A percentile compares a stretch with the other conserved stretches of the same genome.
Conservation (phyloP, 2,888 invertebrate species). For the Drosophila neoperkinsi region DNA sequence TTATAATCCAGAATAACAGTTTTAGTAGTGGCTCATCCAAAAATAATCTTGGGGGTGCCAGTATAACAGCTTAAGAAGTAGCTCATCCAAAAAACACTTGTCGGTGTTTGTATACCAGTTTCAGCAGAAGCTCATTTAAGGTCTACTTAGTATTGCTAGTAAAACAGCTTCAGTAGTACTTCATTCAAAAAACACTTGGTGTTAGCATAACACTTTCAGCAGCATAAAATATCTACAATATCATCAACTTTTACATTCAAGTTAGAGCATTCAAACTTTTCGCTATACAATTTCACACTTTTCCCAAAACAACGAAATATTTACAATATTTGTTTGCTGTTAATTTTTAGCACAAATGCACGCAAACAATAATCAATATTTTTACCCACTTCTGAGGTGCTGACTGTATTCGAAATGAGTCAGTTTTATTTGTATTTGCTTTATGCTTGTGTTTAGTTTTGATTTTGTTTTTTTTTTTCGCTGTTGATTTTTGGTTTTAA, state of each 20-base stretch:
- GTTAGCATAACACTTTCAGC: too few relatives aligned
- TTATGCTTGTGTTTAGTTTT: constrained; percentile 22
- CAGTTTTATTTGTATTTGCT: constrained; percentile 34
- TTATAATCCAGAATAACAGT: constrained; percentile 19
- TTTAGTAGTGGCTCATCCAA: not conserved
- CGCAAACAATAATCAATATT: constrained; percentile 13
- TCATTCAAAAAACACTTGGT: not conserved
- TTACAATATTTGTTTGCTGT: constrained; percentile 36
- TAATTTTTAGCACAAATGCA: constrained; percentile 48
- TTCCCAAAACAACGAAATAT: not conserved
- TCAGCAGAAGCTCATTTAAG: not conserved
- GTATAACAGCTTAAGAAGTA: not conserved
- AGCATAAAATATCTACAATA: not conserved
- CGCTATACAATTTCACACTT: constrained; percentile 12
- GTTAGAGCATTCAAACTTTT: not conserved
- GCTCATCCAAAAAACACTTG: not conserved
- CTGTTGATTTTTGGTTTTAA: constrained; percentile 34
- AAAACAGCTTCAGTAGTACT: too few relatives aligned
- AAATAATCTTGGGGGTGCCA: not conserved
- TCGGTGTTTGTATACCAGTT: too few relatives aligned
- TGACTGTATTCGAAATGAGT: constrained; percentile 23
- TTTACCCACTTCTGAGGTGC: not conserved
- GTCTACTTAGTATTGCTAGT: not conserved
- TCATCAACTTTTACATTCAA: not conserved
- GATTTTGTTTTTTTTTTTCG: constrained; percentile 38